Conservation (phyloP, 2,888 invertebrate genomes). For the Tortricodes alternella region DNA sequence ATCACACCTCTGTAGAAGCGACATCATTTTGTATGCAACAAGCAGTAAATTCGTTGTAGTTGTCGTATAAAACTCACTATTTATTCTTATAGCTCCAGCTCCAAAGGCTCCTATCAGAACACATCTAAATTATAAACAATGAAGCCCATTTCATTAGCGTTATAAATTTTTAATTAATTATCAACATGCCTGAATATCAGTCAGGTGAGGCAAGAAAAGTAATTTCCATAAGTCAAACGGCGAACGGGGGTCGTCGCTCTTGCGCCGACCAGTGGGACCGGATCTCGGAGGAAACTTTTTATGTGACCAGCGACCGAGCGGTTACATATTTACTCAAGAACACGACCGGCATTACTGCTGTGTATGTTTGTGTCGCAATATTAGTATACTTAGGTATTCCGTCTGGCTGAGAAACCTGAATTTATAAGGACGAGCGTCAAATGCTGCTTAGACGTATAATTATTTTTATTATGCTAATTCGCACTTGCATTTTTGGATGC, state of each 20-base stretch:
- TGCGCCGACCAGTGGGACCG: constrained; percentile 73
- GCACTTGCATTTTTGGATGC: constrained; percentile 20
- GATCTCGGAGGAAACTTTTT: constrained; percentile 74
- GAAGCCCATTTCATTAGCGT: constrained; percentile 33
- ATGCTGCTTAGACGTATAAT: background rate
- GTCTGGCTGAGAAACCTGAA: constrained; percentile 15
- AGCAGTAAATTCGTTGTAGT: no score
- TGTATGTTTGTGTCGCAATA: constrained; percentile 8
- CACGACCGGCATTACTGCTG: constrained; percentile 41
- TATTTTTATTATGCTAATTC: constrained; percentile 13
- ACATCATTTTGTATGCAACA: no score
- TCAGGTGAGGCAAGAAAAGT: constrained; percentile 67
- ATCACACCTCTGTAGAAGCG: no score
- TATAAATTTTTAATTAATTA: constrained; percentile 52
- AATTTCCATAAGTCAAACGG: constrained; percentile 80
- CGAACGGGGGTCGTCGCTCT: constrained; percentile 75
- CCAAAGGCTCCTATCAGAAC: constrained; percentile 7
- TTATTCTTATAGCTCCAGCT: background rate
- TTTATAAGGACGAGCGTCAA: constrained; percentile 19
- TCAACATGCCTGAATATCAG: constrained; percentile 53
- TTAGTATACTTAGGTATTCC: constrained; percentile 9
- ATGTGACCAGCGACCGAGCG: constrained; percentile 65
- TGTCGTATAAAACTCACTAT: no score
- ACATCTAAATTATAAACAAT: constrained; percentile 12
- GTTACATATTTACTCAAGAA: constrained; percentile 72